phyloP scores from a whole-genome alignment of 2,888 invertebrate species.

The Fragum fragum region DNA sequence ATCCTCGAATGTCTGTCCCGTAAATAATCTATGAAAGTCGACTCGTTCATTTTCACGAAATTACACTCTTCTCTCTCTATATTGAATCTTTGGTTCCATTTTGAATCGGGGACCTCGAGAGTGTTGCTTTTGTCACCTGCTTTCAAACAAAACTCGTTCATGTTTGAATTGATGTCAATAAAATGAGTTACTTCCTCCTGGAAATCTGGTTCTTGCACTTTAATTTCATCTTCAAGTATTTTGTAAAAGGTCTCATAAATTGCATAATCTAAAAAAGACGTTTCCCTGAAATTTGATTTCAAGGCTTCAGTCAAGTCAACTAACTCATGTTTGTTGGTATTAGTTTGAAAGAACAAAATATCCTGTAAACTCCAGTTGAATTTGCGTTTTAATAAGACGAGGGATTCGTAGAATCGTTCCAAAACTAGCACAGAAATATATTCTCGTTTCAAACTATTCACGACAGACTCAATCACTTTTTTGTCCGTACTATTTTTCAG shows the following conservation, averaged over 20 bases:
- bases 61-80: conserved; percentile 42
- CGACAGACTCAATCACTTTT: background rate
- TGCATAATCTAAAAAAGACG: conserved; percentile 50
- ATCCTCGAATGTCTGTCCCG: conserved; percentile 9
- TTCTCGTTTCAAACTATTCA: conserved; percentile 29
- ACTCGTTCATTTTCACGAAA: conserved; percentile 41
- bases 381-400: conserved; percentile 43
- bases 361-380: conserved; percentile 42
- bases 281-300: conserved; percentile 31
- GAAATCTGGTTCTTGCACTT: conserved; percentile 32
- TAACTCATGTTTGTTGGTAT: conserved; percentile 30
- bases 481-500: background rate
- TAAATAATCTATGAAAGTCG: conserved; percentile 29
- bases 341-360: conserved; percentile 41
- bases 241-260: conserved; percentile 41
- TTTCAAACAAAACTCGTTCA: conserved; percentile 32
- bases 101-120: conserved; percentile 24
- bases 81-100: conserved; percentile 38
- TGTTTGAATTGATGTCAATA: conserved; percentile 16
- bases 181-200: conserved; percentile 45
- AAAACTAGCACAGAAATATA: conserved; percentile 43
- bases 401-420: conserved; percentile 53
- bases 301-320: conserved; percentile 7
- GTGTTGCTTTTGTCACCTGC: background rate
- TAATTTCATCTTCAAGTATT: conserved; percentile 34